Conservation (phyloP, 2,797 vertebrate species). For the Ispidina lecontei region DNA sequence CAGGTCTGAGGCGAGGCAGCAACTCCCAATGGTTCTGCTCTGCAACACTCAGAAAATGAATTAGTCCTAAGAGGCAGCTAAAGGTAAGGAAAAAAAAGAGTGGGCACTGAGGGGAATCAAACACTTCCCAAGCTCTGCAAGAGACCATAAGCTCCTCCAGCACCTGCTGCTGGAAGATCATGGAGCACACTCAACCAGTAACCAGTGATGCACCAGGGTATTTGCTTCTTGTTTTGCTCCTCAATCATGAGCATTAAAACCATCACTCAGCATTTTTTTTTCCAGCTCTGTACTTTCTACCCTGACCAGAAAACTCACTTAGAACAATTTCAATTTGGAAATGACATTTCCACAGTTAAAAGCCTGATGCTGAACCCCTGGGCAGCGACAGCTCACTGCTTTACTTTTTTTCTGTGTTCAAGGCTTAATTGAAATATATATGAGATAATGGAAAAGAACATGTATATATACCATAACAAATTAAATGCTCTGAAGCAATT, state of each 20-base stretch:
- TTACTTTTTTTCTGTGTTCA: background rate
- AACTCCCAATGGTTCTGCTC: background rate
- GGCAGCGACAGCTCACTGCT: background rate
- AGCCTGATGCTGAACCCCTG: background rate
- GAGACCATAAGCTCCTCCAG: background rate
- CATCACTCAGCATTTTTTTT: background rate
- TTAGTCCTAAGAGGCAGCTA: background rate
- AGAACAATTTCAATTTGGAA: background rate
- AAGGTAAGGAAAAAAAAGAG: background rate
- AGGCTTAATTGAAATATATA: slow-evolving; percentile 32
- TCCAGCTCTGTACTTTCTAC: background rate
- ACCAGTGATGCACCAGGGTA: background rate
- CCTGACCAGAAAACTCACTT: background rate
- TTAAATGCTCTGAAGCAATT: slow-evolving; percentile 37
- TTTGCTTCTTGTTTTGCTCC: background rate
- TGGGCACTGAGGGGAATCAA: background rate
- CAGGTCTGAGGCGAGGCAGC: rapidly evolving
- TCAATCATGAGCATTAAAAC: background rate
- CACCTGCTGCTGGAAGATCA: background rate
- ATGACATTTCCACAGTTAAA: background rate
- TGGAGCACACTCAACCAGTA: rapidly evolving
- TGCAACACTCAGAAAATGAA: background rate
- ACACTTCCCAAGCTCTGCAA: background rate
- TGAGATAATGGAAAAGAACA: slow-evolving; percentile 17
- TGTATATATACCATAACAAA: background rate